A percentile compares a stretch with the other conserved stretches of the same genome.
Conservation (phyloP, 2,113 vertebrate genomes). For the Neotragus pygmaeus region DNA sequence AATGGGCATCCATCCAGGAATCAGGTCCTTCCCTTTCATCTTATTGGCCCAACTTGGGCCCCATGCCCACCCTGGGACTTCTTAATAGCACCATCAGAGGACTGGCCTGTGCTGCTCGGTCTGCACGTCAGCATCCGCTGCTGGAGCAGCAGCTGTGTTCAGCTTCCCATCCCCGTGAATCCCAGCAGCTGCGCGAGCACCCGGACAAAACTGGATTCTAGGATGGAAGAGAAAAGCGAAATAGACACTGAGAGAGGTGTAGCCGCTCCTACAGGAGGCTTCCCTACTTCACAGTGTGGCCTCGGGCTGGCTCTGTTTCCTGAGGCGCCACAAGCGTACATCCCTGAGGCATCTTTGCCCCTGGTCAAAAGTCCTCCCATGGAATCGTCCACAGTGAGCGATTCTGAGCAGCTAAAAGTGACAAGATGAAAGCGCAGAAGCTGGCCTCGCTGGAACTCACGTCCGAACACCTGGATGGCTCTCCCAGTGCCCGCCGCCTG, state of each 20-base stretch:
- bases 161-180: neutral
- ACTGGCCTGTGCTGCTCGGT: neutral
- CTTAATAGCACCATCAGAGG: neutral
- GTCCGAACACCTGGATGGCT: neutral
- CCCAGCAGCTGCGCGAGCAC: neutral
- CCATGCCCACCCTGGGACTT: neutral
- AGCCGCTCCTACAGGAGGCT: neutral
- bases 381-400: neutral
- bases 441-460: neutral
- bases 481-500: neutral
- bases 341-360: neutral
- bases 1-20: neutral
- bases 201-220: neutral
- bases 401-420: neutral
- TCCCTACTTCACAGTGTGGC: neutral
- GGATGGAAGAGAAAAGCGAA: neutral
- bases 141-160: neutral
- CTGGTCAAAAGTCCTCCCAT: neutral
- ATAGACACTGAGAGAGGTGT: neutral
- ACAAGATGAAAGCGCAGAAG: neutral
- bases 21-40: neutral
- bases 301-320: accelerated
- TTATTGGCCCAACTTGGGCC: neutral
- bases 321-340: neutral
- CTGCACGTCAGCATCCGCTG: neutral